Conservation (phyloP, 2,888 invertebrate species). For the Brachyptera putata region DNA sequence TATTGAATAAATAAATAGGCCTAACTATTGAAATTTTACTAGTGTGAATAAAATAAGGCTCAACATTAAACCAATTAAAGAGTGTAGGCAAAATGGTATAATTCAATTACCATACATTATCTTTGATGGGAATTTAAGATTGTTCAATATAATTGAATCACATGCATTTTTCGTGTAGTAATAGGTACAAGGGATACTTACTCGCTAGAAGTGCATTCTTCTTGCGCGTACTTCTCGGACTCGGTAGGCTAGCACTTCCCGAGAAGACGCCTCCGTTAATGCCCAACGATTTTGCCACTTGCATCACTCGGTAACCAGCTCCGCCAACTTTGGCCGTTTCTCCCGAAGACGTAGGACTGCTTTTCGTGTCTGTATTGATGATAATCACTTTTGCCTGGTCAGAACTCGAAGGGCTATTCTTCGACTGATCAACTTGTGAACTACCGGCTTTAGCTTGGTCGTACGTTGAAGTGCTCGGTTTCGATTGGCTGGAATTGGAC, state of each 20-base stretch:
- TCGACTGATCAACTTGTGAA: background rate
- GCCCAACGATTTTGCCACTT: constrained; percentile 46
- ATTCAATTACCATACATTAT: no score
- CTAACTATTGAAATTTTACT: no score
- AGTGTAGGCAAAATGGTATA: no score
- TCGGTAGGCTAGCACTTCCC: constrained; percentile 20
- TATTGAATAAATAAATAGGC: no score
- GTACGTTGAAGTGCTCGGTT: background rate
- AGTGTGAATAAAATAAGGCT: no score
- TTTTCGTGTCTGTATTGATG: background rate
- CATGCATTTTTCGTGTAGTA: no score
- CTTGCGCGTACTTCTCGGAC: constrained; percentile 48
- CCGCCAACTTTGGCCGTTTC: constrained; percentile 1
- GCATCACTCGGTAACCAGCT: constrained; percentile 42
- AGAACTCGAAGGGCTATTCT: background rate
- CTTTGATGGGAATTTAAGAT: no score
- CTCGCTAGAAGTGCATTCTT: constrained; percentile 70
- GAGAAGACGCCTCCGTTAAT: constrained; percentile 38
- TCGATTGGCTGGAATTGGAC: background rate
- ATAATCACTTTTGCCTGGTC: background rate
- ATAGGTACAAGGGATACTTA: no score
- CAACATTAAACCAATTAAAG: no score
- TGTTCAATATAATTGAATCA: no score
- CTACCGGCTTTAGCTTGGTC: background rate
- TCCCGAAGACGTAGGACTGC: no score